Evolutionary conservation across 2,113 vertebrate genomes (phyloP).

Genomic region (Acanthisitta chloris): DNA sequence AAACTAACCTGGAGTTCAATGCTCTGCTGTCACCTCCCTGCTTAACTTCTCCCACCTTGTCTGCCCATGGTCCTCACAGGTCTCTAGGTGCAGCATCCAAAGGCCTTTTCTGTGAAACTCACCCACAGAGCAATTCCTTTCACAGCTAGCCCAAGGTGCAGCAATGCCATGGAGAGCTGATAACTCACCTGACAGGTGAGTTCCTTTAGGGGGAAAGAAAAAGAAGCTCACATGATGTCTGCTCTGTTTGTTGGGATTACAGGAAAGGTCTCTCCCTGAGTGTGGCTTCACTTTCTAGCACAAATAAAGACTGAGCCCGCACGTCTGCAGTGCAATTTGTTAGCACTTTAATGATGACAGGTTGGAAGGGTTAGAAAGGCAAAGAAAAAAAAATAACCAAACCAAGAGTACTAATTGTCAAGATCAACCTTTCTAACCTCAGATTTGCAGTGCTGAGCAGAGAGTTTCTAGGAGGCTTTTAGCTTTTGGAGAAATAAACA

Average conservation of each 20-base stretch:
- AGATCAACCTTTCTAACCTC: not conserved
- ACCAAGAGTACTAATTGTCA: not conserved
- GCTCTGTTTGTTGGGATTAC: not conserved
- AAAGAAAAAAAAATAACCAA: not conserved
- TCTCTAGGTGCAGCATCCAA: not conserved
- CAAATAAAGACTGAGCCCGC: not conserved
- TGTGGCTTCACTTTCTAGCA: not conserved
- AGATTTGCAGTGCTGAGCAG: not conserved
- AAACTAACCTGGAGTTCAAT: not conserved
- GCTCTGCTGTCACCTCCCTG: not conserved
- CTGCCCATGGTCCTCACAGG: accelerated
- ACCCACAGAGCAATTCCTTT: not conserved
- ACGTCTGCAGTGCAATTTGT: not conserved
- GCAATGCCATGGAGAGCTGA: not conserved
- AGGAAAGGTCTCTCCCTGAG: not conserved
- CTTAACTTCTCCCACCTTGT: not conserved
- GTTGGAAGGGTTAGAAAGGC: not conserved
- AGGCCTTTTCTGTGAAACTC: not conserved
- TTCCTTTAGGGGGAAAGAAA: not conserved
- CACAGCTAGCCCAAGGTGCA: not conserved
- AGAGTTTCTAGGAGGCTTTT: not conserved
- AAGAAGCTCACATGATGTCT: not conserved
- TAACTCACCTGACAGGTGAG: not conserved
- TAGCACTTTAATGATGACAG: not conserved
- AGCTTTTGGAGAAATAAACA: not conserved